These are phyloP conservation scores for Polyommatus iphigenia DNA, from an alignment of 2,888 invertebrate species.

Conservation along the genomic window DNA sequence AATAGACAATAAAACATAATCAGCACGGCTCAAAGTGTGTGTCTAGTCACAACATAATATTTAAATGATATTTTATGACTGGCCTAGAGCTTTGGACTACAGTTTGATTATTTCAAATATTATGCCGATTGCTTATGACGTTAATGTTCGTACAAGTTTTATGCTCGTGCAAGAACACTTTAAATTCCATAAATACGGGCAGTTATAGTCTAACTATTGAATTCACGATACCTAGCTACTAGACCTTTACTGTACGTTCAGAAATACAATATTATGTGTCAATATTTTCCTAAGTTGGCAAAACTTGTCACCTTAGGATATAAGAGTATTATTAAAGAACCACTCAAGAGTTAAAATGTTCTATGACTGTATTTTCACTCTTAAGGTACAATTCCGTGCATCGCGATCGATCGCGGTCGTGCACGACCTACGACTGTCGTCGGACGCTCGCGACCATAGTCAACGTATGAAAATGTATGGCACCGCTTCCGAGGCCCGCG, in stretches of 20 bases:
- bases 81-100: too few relatives aligned
- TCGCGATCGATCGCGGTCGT: too few relatives aligned
- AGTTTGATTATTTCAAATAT: too few relatives aligned
- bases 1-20: neutral
- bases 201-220: constrained; percentile 12
- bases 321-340: neutral
- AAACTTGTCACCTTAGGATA: neutral
- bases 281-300: neutral
- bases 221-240: constrained; percentile 9
- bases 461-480: too few relatives aligned
- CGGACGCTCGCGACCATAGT: too few relatives aligned
- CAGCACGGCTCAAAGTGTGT: neutral
- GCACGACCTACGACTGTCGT: too few relatives aligned
- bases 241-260: neutral
- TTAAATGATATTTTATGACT: too few relatives aligned
- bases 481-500: too few relatives aligned
- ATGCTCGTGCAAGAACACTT: neutral
- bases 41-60: too few relatives aligned
- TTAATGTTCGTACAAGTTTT: neutral
- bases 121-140: neutral
- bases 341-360: neutral
- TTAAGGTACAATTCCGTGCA: too few relatives aligned
- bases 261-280: neutral
- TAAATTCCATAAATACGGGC: neutral
- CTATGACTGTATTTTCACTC: neutral